Conservation (phyloP, 2,797 vertebrate genomes). For the Percopsis omiscomaycus region DNA sequence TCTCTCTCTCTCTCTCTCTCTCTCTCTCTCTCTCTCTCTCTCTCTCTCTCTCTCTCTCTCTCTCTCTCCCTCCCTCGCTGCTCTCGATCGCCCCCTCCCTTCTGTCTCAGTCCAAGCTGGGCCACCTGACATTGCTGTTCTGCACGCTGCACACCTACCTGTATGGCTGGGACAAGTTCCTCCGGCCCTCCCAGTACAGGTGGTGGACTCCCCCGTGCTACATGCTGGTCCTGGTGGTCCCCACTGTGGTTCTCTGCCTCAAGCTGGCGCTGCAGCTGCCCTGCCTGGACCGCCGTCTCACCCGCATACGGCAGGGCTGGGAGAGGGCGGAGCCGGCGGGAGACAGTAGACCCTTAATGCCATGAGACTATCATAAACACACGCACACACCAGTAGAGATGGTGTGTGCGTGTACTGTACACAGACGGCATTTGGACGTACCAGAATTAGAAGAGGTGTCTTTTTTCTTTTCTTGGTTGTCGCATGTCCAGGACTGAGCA, state of each 20-base stretch:
- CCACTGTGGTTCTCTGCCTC: constrained; percentile 81
- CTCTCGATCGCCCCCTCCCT: constrained; percentile 3
- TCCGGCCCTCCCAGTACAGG: constrained; percentile 67
- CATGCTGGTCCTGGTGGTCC: constrained; percentile 83
- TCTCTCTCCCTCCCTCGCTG: not conserved
- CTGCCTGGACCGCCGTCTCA: constrained; percentile 83
- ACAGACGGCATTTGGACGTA: too few species aligned
- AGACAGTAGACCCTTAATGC: constrained; percentile 49
- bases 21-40: constrained; percentile 4
- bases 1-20: not conserved
- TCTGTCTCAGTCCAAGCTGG: constrained; percentile 86
- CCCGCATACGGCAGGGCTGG: constrained; percentile 87
- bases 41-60: constrained; percentile 2
- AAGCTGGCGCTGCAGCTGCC: constrained; percentile 86
- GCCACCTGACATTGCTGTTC: constrained; percentile 84
- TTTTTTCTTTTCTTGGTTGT: not conserved
- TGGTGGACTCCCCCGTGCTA: constrained; percentile 84
- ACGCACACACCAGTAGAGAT: not conserved
- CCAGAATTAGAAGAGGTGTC: too few species aligned
- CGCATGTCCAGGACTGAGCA: not conserved
- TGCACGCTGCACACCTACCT: constrained; percentile 85
- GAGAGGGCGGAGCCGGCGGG: constrained; percentile 71
- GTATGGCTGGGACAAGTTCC: constrained; percentile 84
- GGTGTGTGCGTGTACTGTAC: not conserved
- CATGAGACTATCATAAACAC: constrained; percentile 24